Evolutionary conservation across 2,888 invertebrate genomes (phyloP), one percentile per base, ranked within the genome.

Genomic region (Acanthosepion esculentum): DNA sequence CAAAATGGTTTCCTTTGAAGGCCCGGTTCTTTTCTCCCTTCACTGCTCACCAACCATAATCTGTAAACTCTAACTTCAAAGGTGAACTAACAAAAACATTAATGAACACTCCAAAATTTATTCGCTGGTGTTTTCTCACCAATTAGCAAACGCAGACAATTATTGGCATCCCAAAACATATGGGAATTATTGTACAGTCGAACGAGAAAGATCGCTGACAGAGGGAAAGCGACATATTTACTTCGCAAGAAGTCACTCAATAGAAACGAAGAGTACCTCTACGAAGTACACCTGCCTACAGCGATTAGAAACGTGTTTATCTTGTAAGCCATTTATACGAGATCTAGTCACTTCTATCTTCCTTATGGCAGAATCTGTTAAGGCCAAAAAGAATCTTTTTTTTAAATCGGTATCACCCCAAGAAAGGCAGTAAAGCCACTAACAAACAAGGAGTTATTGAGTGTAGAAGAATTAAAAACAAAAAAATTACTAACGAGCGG

Each of bases 181-280:
- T 78, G 78, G 78, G 78, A 78, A 78, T 78, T 78, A 78, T 78
- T 78, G 78, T n/a, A 15, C n/a, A 78, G n/a, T 78, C n/a, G 78
- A 33, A 78, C 78, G 15, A 78, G n/a, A 78, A 78, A 78, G 78
- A 33, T 78, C 33, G n/a, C 33, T n/a, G n/a, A 78, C 78, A 78
- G 78, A 78, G 20, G 7, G n/a, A 3, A 78, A 78, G n/a, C 15
- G 10, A 15, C 78, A 78, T 78, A 78, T 78, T 78, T 78, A 15
- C 12, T n/a, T 78, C 33, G n/a, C 15, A n/a, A 78, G 78, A 33
- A 78, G 33, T 33, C 78, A 33, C 15, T 33, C 78, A 33, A n/a
- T 78, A 18, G 78, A 33, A n/a, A 33, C 10, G 78, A 18, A 12
- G 23, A 78, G 78, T 12, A 78, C n/a, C 4, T 33, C 15, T 78